A percentile compares a stretch with the other conserved stretches of the same genome.
Conservation (phyloP, 1,140 invertebrate species). For the Latrodectus geometricus region DNA sequence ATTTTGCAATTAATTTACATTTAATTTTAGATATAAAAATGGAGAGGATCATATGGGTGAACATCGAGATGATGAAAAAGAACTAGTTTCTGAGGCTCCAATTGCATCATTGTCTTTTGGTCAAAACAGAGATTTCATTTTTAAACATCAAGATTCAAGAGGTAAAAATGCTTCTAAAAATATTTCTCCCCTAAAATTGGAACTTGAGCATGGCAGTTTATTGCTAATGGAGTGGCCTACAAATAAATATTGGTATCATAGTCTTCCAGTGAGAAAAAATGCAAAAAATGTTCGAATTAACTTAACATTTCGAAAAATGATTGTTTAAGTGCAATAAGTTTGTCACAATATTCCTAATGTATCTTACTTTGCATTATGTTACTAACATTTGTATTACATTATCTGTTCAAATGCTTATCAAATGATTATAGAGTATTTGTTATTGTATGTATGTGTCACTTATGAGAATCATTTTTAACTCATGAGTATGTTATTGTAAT, state of each 20-base stretch:
- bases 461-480: no score
- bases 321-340: conserved; percentile 10
- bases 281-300: conserved; percentile 75
- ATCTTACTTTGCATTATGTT: not conserved
- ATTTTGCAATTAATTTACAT: not conserved
- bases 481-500: no score
- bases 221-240: conserved; percentile 81
- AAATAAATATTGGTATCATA: conserved; percentile 80
- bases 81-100: conserved; percentile 74
- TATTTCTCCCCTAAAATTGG: conserved; percentile 73
- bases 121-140: conserved; percentile 76
- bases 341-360: not conserved
- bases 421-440: no score
- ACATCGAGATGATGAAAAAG: conserved; percentile 79
- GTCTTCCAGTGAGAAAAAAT: conserved; percentile 75
- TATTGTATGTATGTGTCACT: no score
- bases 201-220: conserved; percentile 76
- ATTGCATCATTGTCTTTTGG: conserved; percentile 80
- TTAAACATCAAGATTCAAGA: conserved; percentile 75
- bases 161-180: conserved; percentile 66
- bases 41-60: conserved; percentile 80
- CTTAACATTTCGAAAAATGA: conserved; percentile 75
- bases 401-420: no score
- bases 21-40: conserved; percentile 75
- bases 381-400: no score